These are phyloP conservation scores for Peromyscus nudipes DNA, from an alignment of 2,797 vertebrate species.

Conservation along the genomic window DNA sequence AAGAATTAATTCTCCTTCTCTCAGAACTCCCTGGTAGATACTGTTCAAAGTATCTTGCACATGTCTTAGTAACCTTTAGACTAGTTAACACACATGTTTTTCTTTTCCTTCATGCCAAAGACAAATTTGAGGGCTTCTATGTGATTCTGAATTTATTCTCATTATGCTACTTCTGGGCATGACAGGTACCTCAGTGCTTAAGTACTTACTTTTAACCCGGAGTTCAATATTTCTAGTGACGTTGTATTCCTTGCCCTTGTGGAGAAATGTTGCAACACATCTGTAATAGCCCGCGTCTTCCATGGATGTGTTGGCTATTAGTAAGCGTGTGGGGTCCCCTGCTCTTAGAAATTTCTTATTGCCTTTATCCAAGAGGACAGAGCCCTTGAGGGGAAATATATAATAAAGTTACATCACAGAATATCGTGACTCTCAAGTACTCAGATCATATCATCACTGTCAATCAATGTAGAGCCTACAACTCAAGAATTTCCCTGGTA, in stretches of 20 bases:
- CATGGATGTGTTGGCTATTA: conserved; percentile 86
- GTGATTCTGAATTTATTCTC: too few relatives aligned
- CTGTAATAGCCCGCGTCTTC: conserved; percentile 92
- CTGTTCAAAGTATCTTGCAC: background rate
- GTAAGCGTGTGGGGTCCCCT: conserved; percentile 78
- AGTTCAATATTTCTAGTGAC: conserved; percentile 91
- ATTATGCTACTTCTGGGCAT: background rate
- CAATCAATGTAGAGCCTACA: background rate
- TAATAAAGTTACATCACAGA: background rate
- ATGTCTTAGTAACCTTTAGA: background rate
- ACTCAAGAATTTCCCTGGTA: background rate
- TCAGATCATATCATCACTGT: background rate
- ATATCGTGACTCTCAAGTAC: background rate
- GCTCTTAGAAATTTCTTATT: conserved; percentile 73
- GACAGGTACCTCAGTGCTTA: fast-evolving
- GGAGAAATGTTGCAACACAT: conserved; percentile 88
- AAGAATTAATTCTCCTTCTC: background rate
- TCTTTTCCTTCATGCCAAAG: background rate
- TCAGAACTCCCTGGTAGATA: background rate
- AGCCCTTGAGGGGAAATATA: conserved; percentile 81
- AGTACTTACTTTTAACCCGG: conserved; percentile 88
- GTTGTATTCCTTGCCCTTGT: conserved; percentile 86
- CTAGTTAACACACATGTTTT: background rate
- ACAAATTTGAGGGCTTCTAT: background rate
- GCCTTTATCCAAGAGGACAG: conserved; percentile 81